These are phyloP conservation scores for Silurus glanis DNA, from an alignment of 2,113 vertebrate species.

Conservation along the genomic window DNA sequence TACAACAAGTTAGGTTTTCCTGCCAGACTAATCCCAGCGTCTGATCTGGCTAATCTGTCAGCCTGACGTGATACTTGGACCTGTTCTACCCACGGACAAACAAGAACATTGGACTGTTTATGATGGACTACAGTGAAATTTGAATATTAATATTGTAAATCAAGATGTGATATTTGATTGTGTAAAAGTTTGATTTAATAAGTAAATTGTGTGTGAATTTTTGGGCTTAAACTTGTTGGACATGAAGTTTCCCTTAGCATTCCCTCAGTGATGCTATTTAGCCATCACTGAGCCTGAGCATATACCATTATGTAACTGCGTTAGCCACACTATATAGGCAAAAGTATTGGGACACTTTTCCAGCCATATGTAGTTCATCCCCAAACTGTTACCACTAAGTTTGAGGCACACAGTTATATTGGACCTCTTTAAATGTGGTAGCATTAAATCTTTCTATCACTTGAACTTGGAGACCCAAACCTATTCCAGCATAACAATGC, in stretches of 20 bases:
- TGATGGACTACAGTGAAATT: not conserved
- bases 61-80: constrained; percentile 38
- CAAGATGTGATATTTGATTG: not conserved
- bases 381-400: too few species aligned
- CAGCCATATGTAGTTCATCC: too few species aligned
- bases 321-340: too few species aligned
- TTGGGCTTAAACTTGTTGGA: not conserved
- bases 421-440: too few species aligned
- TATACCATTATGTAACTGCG: too few species aligned
- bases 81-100: not conserved
- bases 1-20: constrained; percentile 33
- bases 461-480: too few species aligned
- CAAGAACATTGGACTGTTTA: not conserved
- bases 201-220: not conserved
- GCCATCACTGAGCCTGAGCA: not conserved
- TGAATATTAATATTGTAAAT: not conserved
- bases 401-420: too few species aligned
- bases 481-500: too few species aligned
- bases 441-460: too few species aligned
- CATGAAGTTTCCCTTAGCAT: not conserved
- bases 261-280: not conserved
- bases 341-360: too few species aligned
- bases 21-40: constrained; percentile 65
- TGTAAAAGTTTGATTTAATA: not conserved
- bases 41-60: constrained; percentile 70